Conservation (phyloP, 2,113 vertebrate species). For the Ptyas mucosa region DNA sequence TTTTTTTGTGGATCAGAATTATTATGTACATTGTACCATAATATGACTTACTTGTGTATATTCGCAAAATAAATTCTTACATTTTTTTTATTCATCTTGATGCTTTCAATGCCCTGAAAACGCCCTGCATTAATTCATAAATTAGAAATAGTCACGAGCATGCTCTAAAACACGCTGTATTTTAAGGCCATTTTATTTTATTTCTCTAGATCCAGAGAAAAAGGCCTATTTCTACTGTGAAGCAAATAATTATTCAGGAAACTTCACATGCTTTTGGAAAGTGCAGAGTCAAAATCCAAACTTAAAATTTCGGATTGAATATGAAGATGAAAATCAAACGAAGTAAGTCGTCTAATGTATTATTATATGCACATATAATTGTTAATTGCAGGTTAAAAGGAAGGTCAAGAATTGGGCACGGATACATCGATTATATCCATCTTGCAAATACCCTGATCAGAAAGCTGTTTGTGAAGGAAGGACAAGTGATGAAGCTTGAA, state of each 20-base stretch:
- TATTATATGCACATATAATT: background rate
- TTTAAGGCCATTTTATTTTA: background rate
- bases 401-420: background rate
- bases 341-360: background rate
- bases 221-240: background rate
- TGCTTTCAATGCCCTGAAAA: background rate
- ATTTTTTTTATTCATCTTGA: background rate
- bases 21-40: background rate
- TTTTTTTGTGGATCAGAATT: background rate
- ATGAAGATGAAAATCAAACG: background rate
- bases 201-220: background rate
- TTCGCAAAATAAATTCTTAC: background rate
- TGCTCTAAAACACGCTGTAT: background rate
- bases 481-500: background rate
- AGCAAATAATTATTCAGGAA: slow-evolving; percentile 15
- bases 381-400: background rate
- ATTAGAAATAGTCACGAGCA: background rate
- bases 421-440: background rate
- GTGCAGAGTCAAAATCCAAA: background rate
- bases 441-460: background rate
- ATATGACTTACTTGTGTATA: background rate
- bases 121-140: background rate
- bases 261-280: slow-evolving; percentile 4
- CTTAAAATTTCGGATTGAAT: background rate
- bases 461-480: background rate